Evolutionary conservation across 2,113 vertebrate species (phyloP), one percentile per base, ranked within the genome.

Genomic region (Sclerurus mexicanus): DNA sequence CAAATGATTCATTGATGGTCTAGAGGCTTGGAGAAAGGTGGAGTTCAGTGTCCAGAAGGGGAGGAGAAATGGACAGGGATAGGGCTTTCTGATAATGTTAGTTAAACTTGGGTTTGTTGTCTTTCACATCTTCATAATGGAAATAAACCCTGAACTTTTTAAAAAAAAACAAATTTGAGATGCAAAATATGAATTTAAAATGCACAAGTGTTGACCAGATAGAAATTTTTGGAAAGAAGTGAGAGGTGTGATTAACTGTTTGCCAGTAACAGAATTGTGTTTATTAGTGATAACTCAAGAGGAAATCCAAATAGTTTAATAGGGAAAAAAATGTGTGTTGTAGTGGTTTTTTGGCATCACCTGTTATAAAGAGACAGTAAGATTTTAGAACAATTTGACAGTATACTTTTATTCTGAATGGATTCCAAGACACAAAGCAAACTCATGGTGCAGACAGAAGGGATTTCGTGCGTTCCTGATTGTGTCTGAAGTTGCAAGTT

Each of bases 1-100:
- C 85, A 94, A 89, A n/a, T 95, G 85, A 88, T 94, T 90, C 76
- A 67, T 71, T 84, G 90, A 75, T 92, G 83, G 35, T 92, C 37
- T 77, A 25, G 71, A 87, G 91, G 55, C 63, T 88, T 84, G 79
- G 68, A 84, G 60, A 47, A 88, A 93, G 87, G 75, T 88, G 82
- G 87, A 67, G 50, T 81, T 96, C 52, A 22, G 40, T 69, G 71
- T 81, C 59, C 79, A 85, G 60, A 84, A 92, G 52, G 49, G 52
- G 83, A 81, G 68, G 50, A 62, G 40, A 71, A 67, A 63, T 19
- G 50, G 59, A 11, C 27, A 58, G 23, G 40, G 23, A 16, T 8
- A 15, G 35, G 9, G 25, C 35, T 31, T 83, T 83, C 75, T 66
- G 35, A 66, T 52, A 12, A 27, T 5, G 1, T 40, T 69, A 6